Base-by-base conservation (phyloP, 2,888 invertebrate species). In the Melipona beecheii region DNA sequence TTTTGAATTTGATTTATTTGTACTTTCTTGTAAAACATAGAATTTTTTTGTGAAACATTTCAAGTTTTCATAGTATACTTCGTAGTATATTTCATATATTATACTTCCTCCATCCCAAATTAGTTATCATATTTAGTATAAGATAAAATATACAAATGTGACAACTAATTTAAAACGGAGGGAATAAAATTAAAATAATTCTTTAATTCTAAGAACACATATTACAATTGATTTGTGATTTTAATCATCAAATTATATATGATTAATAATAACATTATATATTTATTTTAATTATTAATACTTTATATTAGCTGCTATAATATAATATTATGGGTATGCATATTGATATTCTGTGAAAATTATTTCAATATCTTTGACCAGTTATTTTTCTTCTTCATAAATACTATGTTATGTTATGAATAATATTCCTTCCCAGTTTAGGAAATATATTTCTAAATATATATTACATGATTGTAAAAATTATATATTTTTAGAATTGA, bases 221-320 rank as follows among this genome's bases (percentile, higher is more conserved):
- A 0, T 52, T 17, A 50, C 54, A n/a, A 60, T 75, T 54, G 21
- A 52, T 73, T 43, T 1, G 1, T 43, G 43, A 65, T 3, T 73
- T 69, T 73, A 11, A 17, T 66, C 21, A 31, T 62, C 4, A 31
- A 4, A 31, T 62, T 31, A 62, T 27, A 31, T 62, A 19, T 31
- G 19, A 62, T 62, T 62, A 31, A 56, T 27, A 62, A 19, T 19
- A 62, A 27, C 21, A 19, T 27, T 11, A 72, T 73, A 36, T 50
- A 69, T 60, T 21, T 69, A 58, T 50, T 68, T 54, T 27, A 43
- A 43, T 36, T 43, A 31, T 13, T 65, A 54, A 78, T 75, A 66
- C 69, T 73, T 66, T 21, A 74, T 75, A 60, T 79, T 60, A 68
- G n/a, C 52, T 70, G 31, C 6, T 50, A 50, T 36, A 69, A n/a